phyloP scores from a whole-genome alignment of 2,797 vertebrate genomes.

The Urocyon cinereoargenteus region DNA sequence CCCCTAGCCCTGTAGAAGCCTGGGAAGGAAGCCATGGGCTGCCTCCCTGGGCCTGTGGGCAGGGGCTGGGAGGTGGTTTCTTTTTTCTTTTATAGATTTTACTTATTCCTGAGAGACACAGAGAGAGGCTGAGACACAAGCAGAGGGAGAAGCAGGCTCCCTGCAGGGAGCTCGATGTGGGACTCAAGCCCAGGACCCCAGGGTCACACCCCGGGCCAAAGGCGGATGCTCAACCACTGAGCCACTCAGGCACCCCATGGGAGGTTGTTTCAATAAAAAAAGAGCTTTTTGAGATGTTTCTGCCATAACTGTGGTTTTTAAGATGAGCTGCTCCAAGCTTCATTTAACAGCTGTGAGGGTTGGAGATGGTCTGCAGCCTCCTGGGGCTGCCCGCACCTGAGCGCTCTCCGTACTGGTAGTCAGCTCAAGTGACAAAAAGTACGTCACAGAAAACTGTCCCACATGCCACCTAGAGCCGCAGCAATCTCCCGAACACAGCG shows the following conservation, averaged over 20 bases:
- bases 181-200: too few relatives aligned
- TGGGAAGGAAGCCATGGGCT: neutral
- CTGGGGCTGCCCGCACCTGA: neutral
- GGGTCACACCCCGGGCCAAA: too few relatives aligned
- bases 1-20: neutral
- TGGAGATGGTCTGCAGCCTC: neutral
- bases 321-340: neutral
- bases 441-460: neutral
- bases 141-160: too few relatives aligned
- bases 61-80: neutral
- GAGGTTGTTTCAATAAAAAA: neutral
- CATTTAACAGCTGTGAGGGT: too few relatives aligned
- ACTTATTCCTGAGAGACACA: too few relatives aligned
- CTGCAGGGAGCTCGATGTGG: too few relatives aligned
- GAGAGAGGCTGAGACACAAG: too few relatives aligned
- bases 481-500: neutral
- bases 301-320: neutral
- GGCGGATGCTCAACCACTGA: too few relatives aligned
- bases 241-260: neutral
- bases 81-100: too few relatives aligned
- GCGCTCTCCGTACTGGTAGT: fast-evolving
- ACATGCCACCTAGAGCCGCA: neutral
- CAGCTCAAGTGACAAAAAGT: neutral
- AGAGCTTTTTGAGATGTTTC: neutral
- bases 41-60: neutral